These are phyloP conservation scores for Cassiopea andromeda DNA, from an alignment of 30 jellyfish, hydroid and myxozoan species.

Conservation along the genomic window DNA sequence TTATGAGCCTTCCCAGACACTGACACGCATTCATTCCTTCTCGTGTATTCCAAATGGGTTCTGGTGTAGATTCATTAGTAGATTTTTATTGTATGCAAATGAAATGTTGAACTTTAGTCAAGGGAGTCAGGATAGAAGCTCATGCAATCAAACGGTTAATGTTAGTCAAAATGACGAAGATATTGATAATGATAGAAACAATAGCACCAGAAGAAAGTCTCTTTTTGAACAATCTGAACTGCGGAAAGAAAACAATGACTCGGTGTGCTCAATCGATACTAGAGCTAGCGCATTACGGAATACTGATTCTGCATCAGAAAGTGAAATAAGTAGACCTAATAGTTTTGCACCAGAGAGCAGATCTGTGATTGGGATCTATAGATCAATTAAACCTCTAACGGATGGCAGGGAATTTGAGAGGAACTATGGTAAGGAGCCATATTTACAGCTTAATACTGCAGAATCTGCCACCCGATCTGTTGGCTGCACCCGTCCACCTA, in stretches of 20 bases:
- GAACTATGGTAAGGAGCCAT: background rate
- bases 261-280: background rate
- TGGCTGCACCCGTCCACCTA: background rate
- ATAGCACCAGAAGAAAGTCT: background rate
- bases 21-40: no score
- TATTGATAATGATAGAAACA: background rate
- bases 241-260: background rate
- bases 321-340: background rate
- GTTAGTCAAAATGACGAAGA: background rate
- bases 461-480: background rate
- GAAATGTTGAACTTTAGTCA: conserved; percentile 69
- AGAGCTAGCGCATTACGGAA: background rate
- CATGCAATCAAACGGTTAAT: background rate
- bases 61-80: conserved; percentile 92
- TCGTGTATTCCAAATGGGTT: conserved; percentile 78
- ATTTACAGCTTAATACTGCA: background rate
- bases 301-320: background rate
- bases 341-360: background rate
- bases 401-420: conserved; percentile 45
- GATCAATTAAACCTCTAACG: background rate
- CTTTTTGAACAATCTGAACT: background rate
- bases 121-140: background rate
- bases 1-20: no score
- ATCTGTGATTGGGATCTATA: background rate
- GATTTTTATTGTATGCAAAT: conserved; percentile 71